These are phyloP conservation scores for Coremacera marginata DNA, from an alignment of 2,888 invertebrate species.

Conservation along the genomic window DNA sequence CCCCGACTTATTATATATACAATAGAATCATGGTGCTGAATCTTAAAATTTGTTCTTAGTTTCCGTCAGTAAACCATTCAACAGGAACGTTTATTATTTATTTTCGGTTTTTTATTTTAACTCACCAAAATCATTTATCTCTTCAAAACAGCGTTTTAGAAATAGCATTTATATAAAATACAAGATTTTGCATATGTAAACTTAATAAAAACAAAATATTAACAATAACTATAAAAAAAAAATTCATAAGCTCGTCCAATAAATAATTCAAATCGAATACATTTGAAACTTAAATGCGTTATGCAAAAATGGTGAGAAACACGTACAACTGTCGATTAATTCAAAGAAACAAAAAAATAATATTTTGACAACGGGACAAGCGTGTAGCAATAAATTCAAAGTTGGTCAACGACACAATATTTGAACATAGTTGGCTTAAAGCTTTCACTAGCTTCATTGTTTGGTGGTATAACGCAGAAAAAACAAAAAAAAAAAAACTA, in stretches of 20 bases:
- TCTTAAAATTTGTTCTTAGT: no score
- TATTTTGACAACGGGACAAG: not conserved
- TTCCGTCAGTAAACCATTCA: no score
- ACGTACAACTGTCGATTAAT: not conserved
- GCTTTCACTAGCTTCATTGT: constrained; percentile 16
- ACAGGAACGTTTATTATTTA: no score
- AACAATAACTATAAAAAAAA: not conserved
- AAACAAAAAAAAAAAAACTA: not conserved
- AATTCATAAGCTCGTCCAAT: not conserved
- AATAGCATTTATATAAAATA: no score
- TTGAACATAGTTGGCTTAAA: not conserved
- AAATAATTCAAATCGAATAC: not conserved
- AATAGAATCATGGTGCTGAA: no score
- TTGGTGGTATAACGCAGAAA: not conserved
- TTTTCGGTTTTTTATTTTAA: no score
- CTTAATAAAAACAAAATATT: no score
- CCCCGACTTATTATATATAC: no score
- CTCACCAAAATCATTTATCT: no score
- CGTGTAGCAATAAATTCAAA: constrained; percentile 48
- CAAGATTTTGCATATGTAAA: no score
- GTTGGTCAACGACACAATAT: constrained; percentile 47
- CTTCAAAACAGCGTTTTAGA: no score
- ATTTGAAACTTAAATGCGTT: not conserved
- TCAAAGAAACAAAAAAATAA: no score
- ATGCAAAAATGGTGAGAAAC: not conserved